Percentiles rank a stretch among this genome's conserved stretches.
phyloP scores from a whole-genome alignment of 2,888 invertebrate species.

The Arrhopalites spinosus region DNA sequence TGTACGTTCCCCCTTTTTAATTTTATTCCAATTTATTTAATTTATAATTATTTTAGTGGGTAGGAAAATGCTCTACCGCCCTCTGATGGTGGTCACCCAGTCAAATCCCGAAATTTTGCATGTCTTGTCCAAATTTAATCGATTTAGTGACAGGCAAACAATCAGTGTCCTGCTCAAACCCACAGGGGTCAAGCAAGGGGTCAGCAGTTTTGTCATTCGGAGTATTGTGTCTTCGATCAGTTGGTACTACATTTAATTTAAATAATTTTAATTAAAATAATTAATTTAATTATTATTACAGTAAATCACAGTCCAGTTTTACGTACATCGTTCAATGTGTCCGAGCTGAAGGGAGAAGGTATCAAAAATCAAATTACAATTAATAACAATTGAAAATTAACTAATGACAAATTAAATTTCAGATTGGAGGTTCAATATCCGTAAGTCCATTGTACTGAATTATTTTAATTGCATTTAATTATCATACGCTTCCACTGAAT shows the following conservation, averaged over 20 bases:
- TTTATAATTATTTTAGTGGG: slow-evolving; percentile 14
- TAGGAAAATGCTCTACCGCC: slow-evolving; percentile 23
- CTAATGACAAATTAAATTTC: too few relatives aligned
- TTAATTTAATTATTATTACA: neutral
- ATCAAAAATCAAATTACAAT: too few relatives aligned
- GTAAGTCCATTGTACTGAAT: slow-evolving; percentile 5
- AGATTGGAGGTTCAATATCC: slow-evolving; percentile 18
- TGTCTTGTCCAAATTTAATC: neutral
- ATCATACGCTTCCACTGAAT: too few relatives aligned
- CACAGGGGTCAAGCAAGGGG: slow-evolving; percentile 24
- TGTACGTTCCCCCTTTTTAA: neutral
- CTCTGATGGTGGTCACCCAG: slow-evolving; percentile 22
- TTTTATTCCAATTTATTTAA: neutral
- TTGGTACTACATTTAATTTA: slow-evolving; percentile 13
- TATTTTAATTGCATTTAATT: too few relatives aligned
- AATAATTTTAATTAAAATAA: neutral
- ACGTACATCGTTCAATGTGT: slow-evolving; percentile 32
- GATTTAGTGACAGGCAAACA: neutral
- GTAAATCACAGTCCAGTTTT: slow-evolving; percentile 25
- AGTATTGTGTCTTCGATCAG: slow-evolving; percentile 30
- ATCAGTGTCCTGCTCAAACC: slow-evolving; percentile 21
- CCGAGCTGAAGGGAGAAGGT: slow-evolving; percentile 7
- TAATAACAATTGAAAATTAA: too few relatives aligned
- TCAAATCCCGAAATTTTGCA: slow-evolving; percentile 27
- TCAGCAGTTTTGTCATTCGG: slow-evolving; percentile 27